Base-by-base conservation (phyloP, 2,113 vertebrate species). In the Paratilapia polleni region DNA sequence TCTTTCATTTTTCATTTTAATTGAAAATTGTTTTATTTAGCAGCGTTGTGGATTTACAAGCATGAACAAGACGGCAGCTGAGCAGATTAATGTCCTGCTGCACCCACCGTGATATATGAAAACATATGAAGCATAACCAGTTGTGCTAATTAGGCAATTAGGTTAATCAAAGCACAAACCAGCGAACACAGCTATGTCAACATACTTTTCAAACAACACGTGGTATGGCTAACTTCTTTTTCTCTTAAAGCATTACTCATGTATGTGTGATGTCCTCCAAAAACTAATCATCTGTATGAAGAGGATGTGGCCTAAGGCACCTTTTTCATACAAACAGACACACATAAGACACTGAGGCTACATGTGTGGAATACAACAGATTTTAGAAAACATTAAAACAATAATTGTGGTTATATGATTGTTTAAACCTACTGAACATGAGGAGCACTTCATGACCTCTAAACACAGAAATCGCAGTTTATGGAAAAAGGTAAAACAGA, bases 101-200 rank as follows among this genome's bases (percentile, higher is more conserved):
- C 80, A 22, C 87, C 82, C 43, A 77, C 62, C 15, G 9, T 81
- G 63, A 88, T 79, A 36, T 81, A 84, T 62, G 22, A 83, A 89
- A 84, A 87, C 77, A 41, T 58, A 84, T 77, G 20, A 80, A 87
- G 78, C 47, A 38, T 36, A 74, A 58, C 26, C 41, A 49, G 58
- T 83, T 89, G 78, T 89, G 81, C 81, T 84, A 87, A 91, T 91
- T 19, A 75, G 54, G 62, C 13, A 31, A 75, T 85, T 82, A 82
- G 58, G 88, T 82, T 89, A 78, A 92, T 90, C 77, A 83, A 91
- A 85, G 63, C 83, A 92, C 90, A 34, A 84, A 87, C 83, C 86
- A 87, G 80, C 56, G 80, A 82, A 86, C 64, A 77, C 22, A 38
- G 60, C 61, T 22, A 43, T 78, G 75, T 87, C 13, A 68, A 84